phyloP scores from a whole-genome alignment of 1,140 invertebrate species.

The Hycleus cichorii region DNA sequence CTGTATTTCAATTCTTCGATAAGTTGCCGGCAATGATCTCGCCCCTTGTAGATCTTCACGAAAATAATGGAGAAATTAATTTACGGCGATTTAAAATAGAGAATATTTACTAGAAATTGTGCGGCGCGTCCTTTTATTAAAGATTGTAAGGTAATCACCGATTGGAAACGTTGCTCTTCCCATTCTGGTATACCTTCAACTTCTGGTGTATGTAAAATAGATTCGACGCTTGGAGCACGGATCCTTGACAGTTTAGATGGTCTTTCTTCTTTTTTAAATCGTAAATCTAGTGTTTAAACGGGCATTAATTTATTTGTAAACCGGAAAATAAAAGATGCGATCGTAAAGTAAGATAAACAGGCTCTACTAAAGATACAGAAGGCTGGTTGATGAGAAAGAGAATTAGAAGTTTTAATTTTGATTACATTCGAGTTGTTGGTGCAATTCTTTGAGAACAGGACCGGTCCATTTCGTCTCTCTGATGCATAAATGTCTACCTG shows the following conservation, averaged over 20 bases:
- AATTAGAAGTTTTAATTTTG: neutral
- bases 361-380: neutral
- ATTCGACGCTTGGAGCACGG: constrained; percentile 26
- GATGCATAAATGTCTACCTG: constrained; percentile 43
- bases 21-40: constrained; percentile 56
- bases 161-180: constrained; percentile 51
- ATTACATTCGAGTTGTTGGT: constrained; percentile 44
- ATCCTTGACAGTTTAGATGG: constrained; percentile 11
- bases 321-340: neutral
- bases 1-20: constrained; percentile 61
- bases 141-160: constrained; percentile 55
- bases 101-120: constrained; percentile 56
- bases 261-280: constrained; percentile 21
- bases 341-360: neutral
- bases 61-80: neutral
- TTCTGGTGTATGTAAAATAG: constrained; percentile 44
- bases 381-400: neutral
- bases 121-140: constrained; percentile 59
- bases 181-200: constrained; percentile 45
- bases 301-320: neutral
- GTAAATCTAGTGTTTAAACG: constrained; percentile 13
- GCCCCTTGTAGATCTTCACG: constrained; percentile 60
- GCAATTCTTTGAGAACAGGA: constrained; percentile 49
- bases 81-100: constrained; percentile 4
- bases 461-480: constrained; percentile 56